phyloP scores from a whole-genome alignment of 2,888 invertebrate genomes.

The Ormyrus nitidulus region DNA sequence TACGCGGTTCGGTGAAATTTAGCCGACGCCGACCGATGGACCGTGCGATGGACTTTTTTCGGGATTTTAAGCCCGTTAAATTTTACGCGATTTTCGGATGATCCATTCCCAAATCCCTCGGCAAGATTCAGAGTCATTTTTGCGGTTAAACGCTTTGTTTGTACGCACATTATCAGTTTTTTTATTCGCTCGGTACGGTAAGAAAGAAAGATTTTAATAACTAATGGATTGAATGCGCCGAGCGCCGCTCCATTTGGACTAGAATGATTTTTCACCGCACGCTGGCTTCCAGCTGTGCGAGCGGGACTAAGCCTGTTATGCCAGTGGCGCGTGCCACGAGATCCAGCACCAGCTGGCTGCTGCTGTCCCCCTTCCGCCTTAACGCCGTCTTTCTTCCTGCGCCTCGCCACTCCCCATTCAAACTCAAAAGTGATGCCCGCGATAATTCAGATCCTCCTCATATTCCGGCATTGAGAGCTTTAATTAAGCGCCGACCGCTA shows the following conservation, averaged over 20 bases:
- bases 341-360: slow-evolving; percentile 18
- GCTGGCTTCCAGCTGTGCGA: slow-evolving; percentile 31
- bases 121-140: too few relatives aligned
- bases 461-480: too few relatives aligned
- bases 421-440: slow-evolving; percentile 9
- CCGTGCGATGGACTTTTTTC: slow-evolving; percentile 11
- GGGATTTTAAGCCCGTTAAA: slow-evolving; percentile 3
- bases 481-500: too few relatives aligned
- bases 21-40: slow-evolving; percentile 4
- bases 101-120: neutral
- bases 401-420: neutral
- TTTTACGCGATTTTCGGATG: slow-evolving; percentile 33
- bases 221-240: neutral
- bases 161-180: too few relatives aligned
- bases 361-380: slow-evolving; percentile 16
- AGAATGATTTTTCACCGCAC: slow-evolving; percentile 37
- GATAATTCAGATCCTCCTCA: too few relatives aligned
- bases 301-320: slow-evolving; percentile 57
- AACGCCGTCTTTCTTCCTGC: slow-evolving; percentile 18
- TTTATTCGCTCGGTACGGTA: too few relatives aligned
- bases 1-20: slow-evolving; percentile 22
- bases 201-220: too few relatives aligned
- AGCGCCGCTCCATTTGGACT: neutral
- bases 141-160: too few relatives aligned
- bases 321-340: slow-evolving; percentile 56